A percentile compares a stretch with the other conserved stretches of the same genome.
Conservation (phyloP, 1,140 invertebrate genomes). For the Apocrypta bakeri region DNA sequence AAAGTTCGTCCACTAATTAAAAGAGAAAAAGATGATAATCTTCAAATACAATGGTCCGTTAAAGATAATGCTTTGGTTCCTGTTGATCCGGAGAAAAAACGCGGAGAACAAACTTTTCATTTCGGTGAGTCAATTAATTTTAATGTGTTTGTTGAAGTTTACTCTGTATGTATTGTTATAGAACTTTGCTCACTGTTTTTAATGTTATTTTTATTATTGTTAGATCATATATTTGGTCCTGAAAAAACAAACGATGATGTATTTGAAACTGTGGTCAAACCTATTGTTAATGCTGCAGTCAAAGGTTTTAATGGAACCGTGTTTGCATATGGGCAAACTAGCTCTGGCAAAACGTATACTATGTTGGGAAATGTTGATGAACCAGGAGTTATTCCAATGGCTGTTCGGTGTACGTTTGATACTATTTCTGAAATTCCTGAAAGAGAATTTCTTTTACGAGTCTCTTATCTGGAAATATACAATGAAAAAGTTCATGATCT, state of each 20-base stretch:
- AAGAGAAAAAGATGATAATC: constrained; percentile 78
- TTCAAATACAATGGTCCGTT: constrained; percentile 78
- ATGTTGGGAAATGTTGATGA: constrained; percentile 82
- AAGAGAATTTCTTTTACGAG: constrained; percentile 81
- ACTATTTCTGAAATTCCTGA: constrained; percentile 79
- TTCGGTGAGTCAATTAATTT: constrained; percentile 70
- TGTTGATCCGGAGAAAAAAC: constrained; percentile 71
- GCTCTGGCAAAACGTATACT: constrained; percentile 85
- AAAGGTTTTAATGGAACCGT: constrained; percentile 92
- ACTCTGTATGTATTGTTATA: no score
- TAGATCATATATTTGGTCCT: constrained; percentile 86
- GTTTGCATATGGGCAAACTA: constrained; percentile 93
- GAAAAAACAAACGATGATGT: constrained; percentile 78
- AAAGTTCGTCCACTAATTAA: constrained; percentile 82
- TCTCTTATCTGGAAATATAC: constrained; percentile 88
- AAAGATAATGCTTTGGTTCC: constrained; percentile 77
- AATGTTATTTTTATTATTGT: no score
- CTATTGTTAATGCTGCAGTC: constrained; percentile 82
- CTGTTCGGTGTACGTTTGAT: constrained; percentile 83
- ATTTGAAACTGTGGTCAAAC: constrained; percentile 81
- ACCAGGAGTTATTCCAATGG: constrained; percentile 84
- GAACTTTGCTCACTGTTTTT: no score
- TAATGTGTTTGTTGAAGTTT: constrained; percentile 24
- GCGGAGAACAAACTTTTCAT: constrained; percentile 68
- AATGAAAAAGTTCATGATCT: constrained; percentile 87